Evolutionary conservation across 1,140 invertebrate genomes (phyloP).

Genomic region (Coelopa frigida): DNA sequence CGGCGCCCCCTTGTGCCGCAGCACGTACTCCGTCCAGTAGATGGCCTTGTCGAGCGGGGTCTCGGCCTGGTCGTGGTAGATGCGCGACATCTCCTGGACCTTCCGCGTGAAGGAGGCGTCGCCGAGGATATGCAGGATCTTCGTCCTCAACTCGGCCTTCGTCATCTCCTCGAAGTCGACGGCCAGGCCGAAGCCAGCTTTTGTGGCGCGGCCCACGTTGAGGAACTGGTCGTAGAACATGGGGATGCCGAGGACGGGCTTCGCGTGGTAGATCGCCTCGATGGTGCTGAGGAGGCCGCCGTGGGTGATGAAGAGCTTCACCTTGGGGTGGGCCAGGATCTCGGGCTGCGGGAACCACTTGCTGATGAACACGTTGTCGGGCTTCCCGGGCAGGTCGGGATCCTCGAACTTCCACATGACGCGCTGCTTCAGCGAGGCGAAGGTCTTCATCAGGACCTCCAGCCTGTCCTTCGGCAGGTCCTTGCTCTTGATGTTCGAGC

Average conservation of each 20-base stretch:
- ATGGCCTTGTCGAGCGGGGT: constrained; percentile 57
- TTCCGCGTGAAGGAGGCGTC: constrained; percentile 40
- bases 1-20: constrained; percentile 50
- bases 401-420: constrained; percentile 65
- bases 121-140: constrained; percentile 30
- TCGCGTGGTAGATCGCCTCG: constrained; percentile 59
- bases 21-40: constrained; percentile 64
- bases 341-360: constrained; percentile 69
- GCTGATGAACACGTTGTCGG: constrained; percentile 55
- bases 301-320: constrained; percentile 64
- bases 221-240: constrained; percentile 54
- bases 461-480: constrained; percentile 49
- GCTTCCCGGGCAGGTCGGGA: constrained; percentile 48
- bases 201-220: constrained; percentile 45
- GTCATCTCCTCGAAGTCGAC: constrained; percentile 5
- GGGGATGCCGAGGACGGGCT: constrained; percentile 62
- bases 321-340: constrained; percentile 61
- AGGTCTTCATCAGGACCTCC: constrained; percentile 49
- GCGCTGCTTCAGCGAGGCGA: constrained; percentile 52
- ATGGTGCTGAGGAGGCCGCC: constrained; percentile 59
- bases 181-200: constrained; percentile 41
- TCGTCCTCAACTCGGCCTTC: constrained; percentile 15
- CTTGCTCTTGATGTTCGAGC: constrained; percentile 53
- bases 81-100: constrained; percentile 47
- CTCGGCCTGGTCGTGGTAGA: constrained; percentile 56